A percentile compares a stretch with the other conserved stretches of the same genome.
phyloP scores from a whole-genome alignment of 1,140 invertebrate species.

The Brachionus paranguensis region DNA sequence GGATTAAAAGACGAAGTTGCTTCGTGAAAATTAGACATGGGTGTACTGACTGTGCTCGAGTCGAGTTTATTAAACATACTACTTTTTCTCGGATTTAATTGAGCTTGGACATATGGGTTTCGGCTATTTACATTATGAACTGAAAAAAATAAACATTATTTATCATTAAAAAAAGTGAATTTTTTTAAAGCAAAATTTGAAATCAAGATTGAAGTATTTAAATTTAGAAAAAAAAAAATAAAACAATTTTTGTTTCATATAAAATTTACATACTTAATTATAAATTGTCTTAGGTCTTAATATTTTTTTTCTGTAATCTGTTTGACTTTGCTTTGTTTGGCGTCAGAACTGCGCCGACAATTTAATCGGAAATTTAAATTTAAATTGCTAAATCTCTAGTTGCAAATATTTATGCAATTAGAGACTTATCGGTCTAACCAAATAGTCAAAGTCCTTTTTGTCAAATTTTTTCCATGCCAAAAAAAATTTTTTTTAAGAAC shows the following conservation, averaged over 20 bases:
- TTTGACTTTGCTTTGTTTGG: slow-evolving; percentile 4
- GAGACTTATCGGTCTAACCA: not conserved
- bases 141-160: not conserved
- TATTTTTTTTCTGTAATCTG: not conserved
- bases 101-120: not conserved
- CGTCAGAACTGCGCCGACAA: not conserved
- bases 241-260: not conserved
- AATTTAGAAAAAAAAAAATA: not conserved
- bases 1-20: not conserved
- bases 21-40: not conserved
- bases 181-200: not conserved
- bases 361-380: not conserved
- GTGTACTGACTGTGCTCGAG: not conserved
- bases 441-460: not conserved
- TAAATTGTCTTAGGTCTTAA: slow-evolving; percentile 7
- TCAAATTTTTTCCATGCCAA: too few relatives aligned
- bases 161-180: not conserved
- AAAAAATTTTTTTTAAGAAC: too few relatives aligned
- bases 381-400: not conserved
- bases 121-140: slow-evolving; percentile 27
- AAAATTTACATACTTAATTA: not conserved
- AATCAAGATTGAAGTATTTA: not conserved
- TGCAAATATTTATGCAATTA: not conserved
- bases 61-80: slow-evolving; percentile 1
- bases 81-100: slow-evolving; percentile 6